Percentiles rank a stretch among this genome's conserved stretches.
Conservation (phyloP, 35 echinoderm and acorn worm species). For the Apostichopus californicus region DNA sequence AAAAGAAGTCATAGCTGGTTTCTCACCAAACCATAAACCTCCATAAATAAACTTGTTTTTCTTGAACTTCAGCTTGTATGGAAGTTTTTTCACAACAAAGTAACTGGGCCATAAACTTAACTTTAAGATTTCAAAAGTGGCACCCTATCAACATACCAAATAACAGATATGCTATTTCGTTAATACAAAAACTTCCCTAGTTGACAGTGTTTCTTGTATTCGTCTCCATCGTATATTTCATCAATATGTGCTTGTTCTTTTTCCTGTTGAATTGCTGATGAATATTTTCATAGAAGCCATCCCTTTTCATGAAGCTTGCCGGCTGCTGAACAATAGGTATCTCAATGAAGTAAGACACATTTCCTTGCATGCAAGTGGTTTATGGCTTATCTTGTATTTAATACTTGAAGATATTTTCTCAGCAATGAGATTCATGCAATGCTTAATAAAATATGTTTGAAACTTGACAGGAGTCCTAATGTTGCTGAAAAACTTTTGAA, state of each 20-base stretch:
- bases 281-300: no score
- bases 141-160: neutral
- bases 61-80: neutral
- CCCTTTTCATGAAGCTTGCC: no score
- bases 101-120: neutral
- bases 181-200: neutral
- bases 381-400: no score
- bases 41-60: neutral
- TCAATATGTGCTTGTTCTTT: no score
- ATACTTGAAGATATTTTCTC: no score
- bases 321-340: no score
- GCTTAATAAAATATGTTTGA: no score
- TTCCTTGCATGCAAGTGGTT: no score
- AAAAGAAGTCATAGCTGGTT: neutral
- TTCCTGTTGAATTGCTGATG: no score
- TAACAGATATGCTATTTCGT: neutral
- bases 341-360: neutral
- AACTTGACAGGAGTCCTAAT: no score
- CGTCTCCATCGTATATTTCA: neutral
- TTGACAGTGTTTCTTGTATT: neutral
- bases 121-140: neutral
- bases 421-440: no score
- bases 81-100: conserved; percentile 1
- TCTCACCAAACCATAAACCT: neutral
- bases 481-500: no score